Evolutionary conservation across 1,140 invertebrate genomes (phyloP).

Genomic region (Steinernema khuongi): DNA sequence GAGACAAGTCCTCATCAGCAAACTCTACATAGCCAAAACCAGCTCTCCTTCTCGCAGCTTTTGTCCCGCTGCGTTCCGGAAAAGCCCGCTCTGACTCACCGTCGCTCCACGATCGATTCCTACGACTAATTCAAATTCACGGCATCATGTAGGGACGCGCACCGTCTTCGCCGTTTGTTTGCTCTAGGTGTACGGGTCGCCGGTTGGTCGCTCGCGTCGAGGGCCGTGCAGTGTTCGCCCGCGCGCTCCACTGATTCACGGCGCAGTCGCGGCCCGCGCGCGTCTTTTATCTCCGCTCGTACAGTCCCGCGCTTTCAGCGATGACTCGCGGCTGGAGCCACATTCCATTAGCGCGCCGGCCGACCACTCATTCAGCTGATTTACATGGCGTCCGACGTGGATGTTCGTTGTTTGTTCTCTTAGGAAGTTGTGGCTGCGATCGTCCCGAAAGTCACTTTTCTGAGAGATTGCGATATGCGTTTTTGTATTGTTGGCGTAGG

Average conservation of each 20-base stretch:
- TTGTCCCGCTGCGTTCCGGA: neutral
- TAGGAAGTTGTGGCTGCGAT: too few species aligned
- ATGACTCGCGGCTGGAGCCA: neutral
- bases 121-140: constrained; percentile 1
- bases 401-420: too few species aligned
- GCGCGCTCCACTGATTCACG: neutral
- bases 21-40: neutral
- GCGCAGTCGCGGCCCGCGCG: neutral
- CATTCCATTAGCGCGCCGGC: neutral
- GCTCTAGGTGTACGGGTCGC: constrained; percentile 13
- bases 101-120: neutral
- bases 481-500: too few species aligned
- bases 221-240: neutral
- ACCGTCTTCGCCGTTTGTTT: constrained; percentile 13
- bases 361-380: neutral
- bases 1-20: neutral
- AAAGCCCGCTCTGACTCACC: neutral
- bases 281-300: neutral
- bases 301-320: neutral
- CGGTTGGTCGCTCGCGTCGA: neutral
- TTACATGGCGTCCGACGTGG: too few species aligned
- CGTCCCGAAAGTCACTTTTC: too few species aligned
- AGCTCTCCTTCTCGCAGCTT: neutral
- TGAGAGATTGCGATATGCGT: too few species aligned
- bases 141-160: constrained; percentile 11